Evolutionary conservation across 2,113 vertebrate genomes (phyloP), one percentile per base, ranked within the genome.

Genomic region (Psettodes erumei): DNA sequence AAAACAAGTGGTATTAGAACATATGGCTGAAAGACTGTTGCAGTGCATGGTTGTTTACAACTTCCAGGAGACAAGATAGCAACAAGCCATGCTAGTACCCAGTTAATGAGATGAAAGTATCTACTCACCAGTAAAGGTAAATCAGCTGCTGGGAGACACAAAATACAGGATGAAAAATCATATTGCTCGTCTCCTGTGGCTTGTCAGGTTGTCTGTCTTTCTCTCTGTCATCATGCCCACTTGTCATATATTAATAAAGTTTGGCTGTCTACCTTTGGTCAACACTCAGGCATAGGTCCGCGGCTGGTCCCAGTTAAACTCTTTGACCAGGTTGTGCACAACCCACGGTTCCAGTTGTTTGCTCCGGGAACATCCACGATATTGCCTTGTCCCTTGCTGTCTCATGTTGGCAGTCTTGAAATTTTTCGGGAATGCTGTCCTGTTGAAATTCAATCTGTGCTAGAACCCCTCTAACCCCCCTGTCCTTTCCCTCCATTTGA

Each of bases 401-500:
- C 82, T 70, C 84, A 79, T 61, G 81, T 75, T 86, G 84, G 90
- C 84, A 16, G 76, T 87, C 87, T 82, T 82, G 63, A 79, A 77
- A 77, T 85, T 75, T 84, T 88, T 90, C 50, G 78, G 89, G 87
- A 94, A 94, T 93, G 94, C 94, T 94, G 93, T 93, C 92, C 90
- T 83, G 93, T 86, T 89, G 94, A 94, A 94, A 95, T 94, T 92
- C 56, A 93, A 95, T 93, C 89, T 72, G 61, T 45, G 68, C 70
- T 71, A 40, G 65, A n/a, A 87, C 73, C 85, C 77, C 73, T 81
- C 59, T 32, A 51, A 72, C 81, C 83, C 86, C 83, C 82, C 77
- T 38, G 82, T 76, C 66, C 79, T 77, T 82, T 79, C 67, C 69
- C 86, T 84, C 75, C 79, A 67, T 84, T 88, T 88, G 77, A 85